Conservation (phyloP, 2,113 vertebrate species). For the Amazona vittata region DNA sequence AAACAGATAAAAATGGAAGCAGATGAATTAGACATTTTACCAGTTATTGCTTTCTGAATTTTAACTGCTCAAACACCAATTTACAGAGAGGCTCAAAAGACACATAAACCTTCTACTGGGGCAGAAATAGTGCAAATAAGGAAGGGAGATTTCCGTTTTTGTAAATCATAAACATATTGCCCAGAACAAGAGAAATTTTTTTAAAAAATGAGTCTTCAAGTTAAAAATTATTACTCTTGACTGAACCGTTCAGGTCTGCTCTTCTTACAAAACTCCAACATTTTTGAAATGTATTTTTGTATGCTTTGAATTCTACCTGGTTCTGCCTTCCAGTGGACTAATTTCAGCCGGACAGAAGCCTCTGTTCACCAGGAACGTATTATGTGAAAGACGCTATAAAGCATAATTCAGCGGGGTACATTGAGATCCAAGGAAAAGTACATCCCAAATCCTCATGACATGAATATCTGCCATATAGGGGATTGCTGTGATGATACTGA, state of each 20-base stretch:
- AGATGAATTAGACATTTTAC: neutral
- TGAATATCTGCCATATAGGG: neutral
- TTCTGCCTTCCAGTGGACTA: neutral
- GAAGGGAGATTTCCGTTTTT: neutral
- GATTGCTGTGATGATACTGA: neutral
- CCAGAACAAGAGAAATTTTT: neutral
- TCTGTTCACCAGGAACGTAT: neutral
- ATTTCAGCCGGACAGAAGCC: neutral
- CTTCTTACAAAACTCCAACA: neutral
- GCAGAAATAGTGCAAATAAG: neutral
- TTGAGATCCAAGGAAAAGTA: neutral
- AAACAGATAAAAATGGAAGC: neutral
- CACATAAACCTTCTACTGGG: neutral
- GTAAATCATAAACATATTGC: neutral
- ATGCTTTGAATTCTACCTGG: neutral
- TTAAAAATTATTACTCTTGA: neutral
- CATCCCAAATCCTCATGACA: neutral
- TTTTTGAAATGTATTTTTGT: neutral
- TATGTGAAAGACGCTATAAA: neutral
- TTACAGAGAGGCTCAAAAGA: neutral
- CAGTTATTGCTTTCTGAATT: neutral
- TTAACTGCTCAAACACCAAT: neutral
- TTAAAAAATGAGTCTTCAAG: neutral
- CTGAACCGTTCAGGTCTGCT: neutral
- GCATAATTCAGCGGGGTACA: neutral